phyloP scores from a whole-genome alignment of 2,888 invertebrate species.

The Phortica okadai region DNA sequence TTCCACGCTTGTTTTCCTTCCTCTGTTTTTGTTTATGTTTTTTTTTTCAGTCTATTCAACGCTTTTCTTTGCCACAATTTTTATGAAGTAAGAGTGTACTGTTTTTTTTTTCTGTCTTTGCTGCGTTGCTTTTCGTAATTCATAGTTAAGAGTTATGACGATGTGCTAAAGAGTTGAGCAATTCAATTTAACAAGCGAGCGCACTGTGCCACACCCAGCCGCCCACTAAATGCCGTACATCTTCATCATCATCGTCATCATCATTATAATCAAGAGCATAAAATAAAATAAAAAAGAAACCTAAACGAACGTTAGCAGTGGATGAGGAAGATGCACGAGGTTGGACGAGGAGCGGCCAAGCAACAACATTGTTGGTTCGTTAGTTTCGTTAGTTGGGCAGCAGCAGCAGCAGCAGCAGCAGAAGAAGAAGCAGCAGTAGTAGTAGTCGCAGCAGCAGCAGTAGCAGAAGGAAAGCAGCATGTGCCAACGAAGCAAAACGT shows the following conservation, averaged over 20 bases:
- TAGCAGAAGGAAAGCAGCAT: not conserved
- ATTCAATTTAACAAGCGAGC: not conserved
- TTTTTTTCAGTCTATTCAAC: not conserved
- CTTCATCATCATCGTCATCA: too few relatives aligned
- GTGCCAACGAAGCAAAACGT: not conserved
- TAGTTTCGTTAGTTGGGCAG: not conserved
- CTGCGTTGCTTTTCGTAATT: not conserved
- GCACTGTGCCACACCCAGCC: not conserved
- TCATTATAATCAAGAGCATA: too few relatives aligned
- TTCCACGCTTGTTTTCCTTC: not conserved
- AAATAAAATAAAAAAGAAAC: too few relatives aligned
- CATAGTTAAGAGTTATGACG: slow-evolving; percentile 15
- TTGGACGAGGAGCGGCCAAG: too few relatives aligned
- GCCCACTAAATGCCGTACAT: too few relatives aligned
- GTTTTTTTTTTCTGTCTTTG: not conserved
- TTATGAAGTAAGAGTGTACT: too few relatives aligned
- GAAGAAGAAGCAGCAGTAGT: not conserved
- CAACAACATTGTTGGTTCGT: too few relatives aligned
- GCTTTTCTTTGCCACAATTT: not conserved
- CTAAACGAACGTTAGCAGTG: too few relatives aligned
- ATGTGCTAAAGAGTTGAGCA: slow-evolving; percentile 18
- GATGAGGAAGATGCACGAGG: too few relatives aligned
- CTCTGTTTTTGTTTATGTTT: not conserved
- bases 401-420: not conserved
- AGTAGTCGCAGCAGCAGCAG: not conserved